phyloP scores from a whole-genome alignment of 2,797 vertebrate species.

The Cyprinodon diabolis region DNA sequence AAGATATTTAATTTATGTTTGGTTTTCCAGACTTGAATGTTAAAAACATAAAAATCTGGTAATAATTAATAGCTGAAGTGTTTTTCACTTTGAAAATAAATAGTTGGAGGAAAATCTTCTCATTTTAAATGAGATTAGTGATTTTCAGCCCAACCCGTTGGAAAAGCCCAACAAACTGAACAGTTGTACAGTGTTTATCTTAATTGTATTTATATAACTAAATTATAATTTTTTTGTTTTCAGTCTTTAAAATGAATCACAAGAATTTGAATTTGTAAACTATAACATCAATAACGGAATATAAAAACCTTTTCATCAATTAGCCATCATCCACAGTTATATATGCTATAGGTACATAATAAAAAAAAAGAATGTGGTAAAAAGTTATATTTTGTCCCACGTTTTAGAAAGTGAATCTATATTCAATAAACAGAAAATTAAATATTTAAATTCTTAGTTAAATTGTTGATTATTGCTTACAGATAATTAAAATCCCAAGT shows the following conservation, averaged over 20 bases:
- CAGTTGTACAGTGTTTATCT: not conserved
- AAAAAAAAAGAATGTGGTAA: not conserved
- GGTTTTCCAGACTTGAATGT: not conserved
- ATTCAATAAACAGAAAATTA: not conserved
- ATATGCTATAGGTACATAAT: not conserved
- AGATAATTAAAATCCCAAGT: not conserved
- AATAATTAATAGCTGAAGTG: no score
- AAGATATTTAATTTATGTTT: no score
- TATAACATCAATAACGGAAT: no score
- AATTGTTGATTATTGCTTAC: not conserved
- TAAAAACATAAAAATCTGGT: not conserved
- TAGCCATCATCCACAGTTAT: no score
- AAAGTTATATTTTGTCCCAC: not conserved
- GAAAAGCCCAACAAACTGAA: not conserved
- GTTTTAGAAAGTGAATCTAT: not conserved
- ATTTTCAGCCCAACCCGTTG: not conserved
- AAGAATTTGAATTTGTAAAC: no score
- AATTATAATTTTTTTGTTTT: no score
- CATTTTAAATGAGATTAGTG: not conserved
- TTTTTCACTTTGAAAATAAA: not conserved
- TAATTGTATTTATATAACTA: no score
- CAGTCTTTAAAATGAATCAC: no score
- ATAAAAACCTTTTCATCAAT: no score
- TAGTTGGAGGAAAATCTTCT: not conserved
- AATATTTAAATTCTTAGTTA: not conserved